phyloP scores from a whole-genome alignment of 2,797 vertebrate genomes.

The Ctenochaetus hawaiiensis region DNA sequence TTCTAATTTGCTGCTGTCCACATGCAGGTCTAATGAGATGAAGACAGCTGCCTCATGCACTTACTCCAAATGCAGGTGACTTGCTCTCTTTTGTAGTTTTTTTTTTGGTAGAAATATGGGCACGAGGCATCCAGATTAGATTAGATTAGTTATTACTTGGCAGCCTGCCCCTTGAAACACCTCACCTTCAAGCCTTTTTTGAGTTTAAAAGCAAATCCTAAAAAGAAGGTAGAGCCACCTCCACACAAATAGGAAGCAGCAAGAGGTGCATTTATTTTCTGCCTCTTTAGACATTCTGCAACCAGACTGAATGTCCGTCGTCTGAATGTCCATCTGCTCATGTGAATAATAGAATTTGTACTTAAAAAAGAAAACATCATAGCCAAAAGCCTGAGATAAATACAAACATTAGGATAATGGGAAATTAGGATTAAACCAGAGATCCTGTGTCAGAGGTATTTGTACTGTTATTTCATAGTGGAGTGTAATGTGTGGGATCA shows the following conservation, averaged over 20 bases:
- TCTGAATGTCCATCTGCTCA: background rate
- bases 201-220: constrained; percentile 54
- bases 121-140: constrained; percentile 55
- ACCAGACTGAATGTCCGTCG: constrained; percentile 54
- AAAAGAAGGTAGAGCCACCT: constrained; percentile 20
- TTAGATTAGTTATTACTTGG: constrained; percentile 68
- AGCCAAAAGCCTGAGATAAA: constrained; percentile 5
- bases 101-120: constrained; percentile 48
- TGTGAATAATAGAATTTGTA: background rate
- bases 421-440: background rate
- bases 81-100: constrained; percentile 26
- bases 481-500: constrained; percentile 3
- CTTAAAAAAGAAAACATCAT: background rate
- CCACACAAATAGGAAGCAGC: background rate
- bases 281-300: constrained; percentile 38
- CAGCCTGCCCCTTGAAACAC: constrained; percentile 50
- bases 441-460: background rate
- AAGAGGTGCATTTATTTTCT: constrained; percentile 19
- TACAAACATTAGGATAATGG: background rate
- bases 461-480: background rate
- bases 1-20: constrained; percentile 42
- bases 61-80: constrained; percentile 35
- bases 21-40: constrained; percentile 66
- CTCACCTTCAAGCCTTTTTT: constrained; percentile 47
- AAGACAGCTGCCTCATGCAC: constrained; percentile 44